Base-by-base conservation (phyloP, 2,888 invertebrate species). In the Nesidiocoris tenuis region DNA sequence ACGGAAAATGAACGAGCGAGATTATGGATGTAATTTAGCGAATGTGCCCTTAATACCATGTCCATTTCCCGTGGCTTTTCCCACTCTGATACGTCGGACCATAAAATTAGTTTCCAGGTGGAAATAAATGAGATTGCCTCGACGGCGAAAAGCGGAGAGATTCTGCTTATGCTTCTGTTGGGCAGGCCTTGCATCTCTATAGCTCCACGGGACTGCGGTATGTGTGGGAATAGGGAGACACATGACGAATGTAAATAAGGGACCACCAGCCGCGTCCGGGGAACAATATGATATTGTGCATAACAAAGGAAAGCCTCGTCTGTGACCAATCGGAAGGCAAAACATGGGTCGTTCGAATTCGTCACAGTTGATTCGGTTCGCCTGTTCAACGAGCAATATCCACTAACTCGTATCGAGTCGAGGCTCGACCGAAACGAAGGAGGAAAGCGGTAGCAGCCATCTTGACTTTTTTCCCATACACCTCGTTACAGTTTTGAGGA, bases 201-300 rank as follows among this genome's bases (percentile, higher is more conserved):
- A 16, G 59, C 59, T 59, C 59, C 12, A 12, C 39, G 39, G 39
- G 56, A n/a, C 19, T 54, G 22, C n/a, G 23, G n/a, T 61, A 61
- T 39, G 72, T 72, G 72, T 72, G 72, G 72, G 72, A 72, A 72
- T 56, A 56, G 21, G 63, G 63, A 61, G 39, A 72, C 72, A 72
- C 72, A 72, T 72, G 72, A 72, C 72, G 72, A 72, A 72, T 72
- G 72, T 72, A 72, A 72, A 72, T 72, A 72, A 72, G 72, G 63
- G 72, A 72, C 72, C 72, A 72, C 72, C 72, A 61, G 72, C 72
- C 72, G 72, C 61, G 72, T 19, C 39, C 72, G 25, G 72, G 61
- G 72, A 72, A 72, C 72, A 72, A 72, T 72, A 72, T 72, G 72
- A 72, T 72, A 72, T 72, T 72, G 72, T 72, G 72, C 72, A 72